Evolutionary conservation across 1,140 invertebrate genomes (phyloP), one percentile per base, ranked within the genome.

Genomic region (Proctacanthus coquilletti): DNA sequence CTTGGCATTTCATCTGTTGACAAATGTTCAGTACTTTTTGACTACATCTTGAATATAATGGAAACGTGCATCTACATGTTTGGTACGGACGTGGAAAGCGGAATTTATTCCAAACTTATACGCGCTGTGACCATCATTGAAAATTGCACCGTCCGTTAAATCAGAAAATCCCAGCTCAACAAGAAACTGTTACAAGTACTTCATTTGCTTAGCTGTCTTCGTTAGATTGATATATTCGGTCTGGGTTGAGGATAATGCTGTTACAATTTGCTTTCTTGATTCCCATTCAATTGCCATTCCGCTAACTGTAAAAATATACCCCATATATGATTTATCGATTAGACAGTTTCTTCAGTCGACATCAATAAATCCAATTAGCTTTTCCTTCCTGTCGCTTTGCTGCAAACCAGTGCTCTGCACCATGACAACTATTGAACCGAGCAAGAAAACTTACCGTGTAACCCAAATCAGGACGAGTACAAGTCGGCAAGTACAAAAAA

Each of bases 171-270:
- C 44, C 21, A 57, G 35, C 38, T 60, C 56, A 29, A 21, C 34
- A 2, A 57, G 34, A 8, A 63, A 42, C 18, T 42, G 38, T 38
- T 42, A 48, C 14, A 58, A 29, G 49, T 51, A 59, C 10, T 56
- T 45, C 1, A 54, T 46, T 43, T 66, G 62, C 47, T 60, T 60
- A 5, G 52, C 37, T 2, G 52, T 56, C 41, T 52, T 46, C 27
- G 50, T 41, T 5, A 58, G 42, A n/a, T 62, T 60, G 5, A 68
- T 51, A 41, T 66, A 68, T 46, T 69, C 62, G 5, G 63, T 53
- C 40, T 69, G 63, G 23, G 61, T 66, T 5, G 57, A 60, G 5
- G 63, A 65, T 23, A 65, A 47, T 18, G 63, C 56, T 5, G 65
- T 60, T 14, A 50, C 48, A 34, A 41, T 36, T 52, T 68, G 68